These are phyloP conservation scores for Ditula angustiorana DNA, from an alignment of 2,888 invertebrate genomes.

Conservation along the genomic window DNA sequence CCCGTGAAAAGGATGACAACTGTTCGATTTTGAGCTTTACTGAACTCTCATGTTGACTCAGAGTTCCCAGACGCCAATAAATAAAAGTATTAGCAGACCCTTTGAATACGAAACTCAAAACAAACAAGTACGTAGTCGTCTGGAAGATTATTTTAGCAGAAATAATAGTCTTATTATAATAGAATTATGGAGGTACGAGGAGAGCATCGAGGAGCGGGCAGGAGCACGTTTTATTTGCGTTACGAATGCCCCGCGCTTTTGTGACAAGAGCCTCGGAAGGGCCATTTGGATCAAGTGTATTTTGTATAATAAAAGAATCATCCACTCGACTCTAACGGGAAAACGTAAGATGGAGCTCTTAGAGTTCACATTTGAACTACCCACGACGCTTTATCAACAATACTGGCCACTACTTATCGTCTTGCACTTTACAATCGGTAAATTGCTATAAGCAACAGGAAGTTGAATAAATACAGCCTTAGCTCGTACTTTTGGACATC, in stretches of 20 bases:
- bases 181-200: constrained; percentile 44
- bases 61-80: background rate
- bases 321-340: constrained; percentile 60
- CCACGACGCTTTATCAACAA: background rate
- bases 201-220: constrained; percentile 44
- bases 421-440: background rate
- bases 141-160: constrained; percentile 11
- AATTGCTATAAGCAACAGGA: background rate
- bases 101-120: background rate
- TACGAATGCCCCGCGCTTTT: constrained; percentile 63
- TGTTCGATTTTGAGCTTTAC: background rate
- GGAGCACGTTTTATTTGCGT: constrained; percentile 69
- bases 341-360: constrained; percentile 45
- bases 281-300: constrained; percentile 69
- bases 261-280: constrained; percentile 63
- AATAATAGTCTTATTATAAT: constrained; percentile 25
- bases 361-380: background rate
- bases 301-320: constrained; percentile 72
- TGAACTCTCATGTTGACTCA: background rate
- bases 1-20: constrained; percentile 6
- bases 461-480: too few relatives aligned
- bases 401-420: background rate
- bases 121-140: background rate
- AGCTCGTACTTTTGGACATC: too few relatives aligned
- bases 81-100: background rate